Evolutionary conservation across 2,113 vertebrate genomes (phyloP).

Genomic region (Odocoileus hemionus): DNA sequence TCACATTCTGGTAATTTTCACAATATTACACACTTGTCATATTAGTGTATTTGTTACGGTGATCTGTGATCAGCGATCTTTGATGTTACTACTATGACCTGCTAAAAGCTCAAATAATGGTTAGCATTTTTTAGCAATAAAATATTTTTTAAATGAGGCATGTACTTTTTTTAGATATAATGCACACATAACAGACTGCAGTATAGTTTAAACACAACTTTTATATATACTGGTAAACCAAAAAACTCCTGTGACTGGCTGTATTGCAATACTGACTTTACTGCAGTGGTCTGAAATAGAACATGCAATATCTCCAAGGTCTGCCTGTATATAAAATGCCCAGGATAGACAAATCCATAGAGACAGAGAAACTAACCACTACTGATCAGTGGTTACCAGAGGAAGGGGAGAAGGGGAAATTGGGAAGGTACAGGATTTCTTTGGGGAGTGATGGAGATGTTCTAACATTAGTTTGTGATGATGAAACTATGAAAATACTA

Average conservation of each 20-base stretch:
- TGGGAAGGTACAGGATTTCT: not conserved
- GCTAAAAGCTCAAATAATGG: not conserved
- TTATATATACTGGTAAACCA: not conserved
- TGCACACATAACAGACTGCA: not conserved
- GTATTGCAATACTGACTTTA: not conserved
- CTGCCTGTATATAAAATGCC: not conserved
- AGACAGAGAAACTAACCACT: not conserved
- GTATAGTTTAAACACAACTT: not conserved
- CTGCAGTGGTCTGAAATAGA: not conserved
- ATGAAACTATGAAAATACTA: not conserved
- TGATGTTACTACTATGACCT: not conserved
- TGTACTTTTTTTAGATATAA: not conserved
- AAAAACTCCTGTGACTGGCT: not conserved
- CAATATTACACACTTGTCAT: not conserved
- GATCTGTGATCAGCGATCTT: not conserved
- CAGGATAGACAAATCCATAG: not conserved
- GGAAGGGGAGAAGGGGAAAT: not conserved
- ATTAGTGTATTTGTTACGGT: not conserved
- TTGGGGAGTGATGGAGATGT: not conserved
- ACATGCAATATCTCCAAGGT: not conserved
- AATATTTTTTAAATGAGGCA: not conserved
- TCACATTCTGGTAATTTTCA: not conserved
- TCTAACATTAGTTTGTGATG: not conserved
- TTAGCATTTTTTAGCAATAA: not conserved
- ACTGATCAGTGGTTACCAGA: not conserved